Conservation (phyloP, 1,140 invertebrate species). For the Laodelphax striatellus region DNA sequence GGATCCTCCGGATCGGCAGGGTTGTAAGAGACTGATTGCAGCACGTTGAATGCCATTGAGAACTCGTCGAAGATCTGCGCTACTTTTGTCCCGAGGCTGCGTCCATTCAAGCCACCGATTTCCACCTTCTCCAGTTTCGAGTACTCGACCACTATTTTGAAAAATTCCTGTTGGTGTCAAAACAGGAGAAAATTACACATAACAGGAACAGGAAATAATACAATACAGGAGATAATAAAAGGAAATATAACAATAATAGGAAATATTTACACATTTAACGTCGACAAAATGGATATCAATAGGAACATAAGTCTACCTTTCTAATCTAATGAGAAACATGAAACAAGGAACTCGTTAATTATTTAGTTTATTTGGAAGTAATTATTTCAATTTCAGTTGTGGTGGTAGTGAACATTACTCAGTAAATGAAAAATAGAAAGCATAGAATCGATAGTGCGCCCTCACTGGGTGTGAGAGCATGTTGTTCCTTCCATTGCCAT, state of each 20-base stretch:
- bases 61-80: conserved; percentile 57
- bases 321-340: not conserved
- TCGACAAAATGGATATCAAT: too few species aligned
- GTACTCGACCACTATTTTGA: conserved; percentile 64
- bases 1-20: conserved; percentile 53
- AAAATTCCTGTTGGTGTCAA: conserved; percentile 43
- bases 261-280: too few species aligned
- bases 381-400: too few species aligned
- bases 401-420: too few species aligned
- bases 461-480: too few species aligned
- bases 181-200: not conserved
- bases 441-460: too few species aligned
- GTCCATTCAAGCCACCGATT: conserved; percentile 64
- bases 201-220: too few species aligned
- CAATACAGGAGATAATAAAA: too few species aligned
- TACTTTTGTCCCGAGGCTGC: conserved; percentile 42
- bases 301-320: not conserved
- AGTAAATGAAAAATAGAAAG: too few species aligned
- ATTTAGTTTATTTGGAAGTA: too few species aligned
- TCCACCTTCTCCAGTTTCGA: conserved; percentile 80
- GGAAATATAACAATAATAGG: too few species aligned
- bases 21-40: conserved; percentile 56
- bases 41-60: conserved; percentile 49
- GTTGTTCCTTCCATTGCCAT: too few species aligned
- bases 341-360: not conserved